Base-by-base conservation (phyloP, 2,888 invertebrate genomes). In the Agrochola litura region DNA sequence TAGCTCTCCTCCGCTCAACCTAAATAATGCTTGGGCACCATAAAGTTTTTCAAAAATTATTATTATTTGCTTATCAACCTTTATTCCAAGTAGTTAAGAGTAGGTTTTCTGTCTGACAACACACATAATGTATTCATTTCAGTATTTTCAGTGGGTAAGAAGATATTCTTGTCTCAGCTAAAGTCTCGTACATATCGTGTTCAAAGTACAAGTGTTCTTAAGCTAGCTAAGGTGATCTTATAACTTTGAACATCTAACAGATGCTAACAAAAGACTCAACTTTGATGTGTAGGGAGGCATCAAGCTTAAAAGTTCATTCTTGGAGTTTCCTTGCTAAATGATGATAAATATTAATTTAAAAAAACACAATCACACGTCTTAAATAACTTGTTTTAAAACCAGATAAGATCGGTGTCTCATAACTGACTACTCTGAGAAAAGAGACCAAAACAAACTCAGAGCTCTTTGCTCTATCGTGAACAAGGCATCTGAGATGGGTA, bases 401-500 rank as follows among this genome's bases (percentile, higher is more conserved):
- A 9, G 14, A 54, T 54, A 9, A 54, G 54, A 54, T 54, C 4
- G 54, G 19, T 52, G 22, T 22, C 9, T 22, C 54, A 0, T 52
- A 19, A 8, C 22, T 19, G 52, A 52, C 8, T 19, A 52, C 52
- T 52, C 52, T 19, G 19, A 49, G 49, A 52, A 52, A 52, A n/a
- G n/a, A 56, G n/a, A 56, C n/a, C 12, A 5, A 56, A 56, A 56
- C 10, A 22, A 54, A 22, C 54, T 54, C 22, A 54, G 22, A 22
- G 56, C 14, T 69, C 25, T 8, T 41, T 60, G 41, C 30, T 61
- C 60, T n/a, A 46, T 61, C 19, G 25, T 30, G 14, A 14, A 63
- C 46, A 10, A 63, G 14, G 12, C 46, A 79, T 54, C 16, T 61
- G 25, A 63, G 61, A 61, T 37, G 16, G 6, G 9, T 75, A 60